A percentile compares a stretch with the other conserved stretches of the same genome.
Evolutionary conservation across 2,113 vertebrate species (phyloP).

Genomic region (Oxyura jamaicensis): DNA sequence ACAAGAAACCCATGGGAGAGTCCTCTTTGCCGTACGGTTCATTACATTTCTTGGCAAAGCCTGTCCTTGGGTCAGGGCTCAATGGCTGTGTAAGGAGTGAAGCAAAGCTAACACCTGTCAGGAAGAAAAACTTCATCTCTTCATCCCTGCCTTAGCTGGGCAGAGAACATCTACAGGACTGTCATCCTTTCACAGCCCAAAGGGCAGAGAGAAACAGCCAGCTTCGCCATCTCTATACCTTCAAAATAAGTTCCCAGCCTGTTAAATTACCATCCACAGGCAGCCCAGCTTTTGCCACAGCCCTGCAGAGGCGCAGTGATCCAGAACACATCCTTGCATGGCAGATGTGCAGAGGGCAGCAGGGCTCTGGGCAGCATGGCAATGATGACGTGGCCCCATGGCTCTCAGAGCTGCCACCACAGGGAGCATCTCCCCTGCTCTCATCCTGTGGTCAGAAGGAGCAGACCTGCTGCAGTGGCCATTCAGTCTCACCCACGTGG

Average conservation of each 20-base stretch:
- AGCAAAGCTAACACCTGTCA: not conserved
- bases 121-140: not conserved
- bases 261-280: not conserved
- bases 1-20: not conserved
- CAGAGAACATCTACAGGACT: not conserved
- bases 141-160: not conserved
- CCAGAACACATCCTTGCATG: not conserved
- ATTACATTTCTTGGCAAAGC: not conserved
- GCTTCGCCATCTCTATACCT: not conserved
- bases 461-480: no score
- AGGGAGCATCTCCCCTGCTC: not conserved
- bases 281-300: not conserved
- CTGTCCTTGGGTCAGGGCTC: not conserved
- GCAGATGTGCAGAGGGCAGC: not conserved
- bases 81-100: no score
- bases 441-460: not conserved
- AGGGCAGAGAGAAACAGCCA: not conserved
- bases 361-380: not conserved
- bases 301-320: not conserved
- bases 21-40: not conserved
- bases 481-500: no score
- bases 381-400: constrained; percentile 23
- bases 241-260: not conserved
- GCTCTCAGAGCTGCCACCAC: not conserved
- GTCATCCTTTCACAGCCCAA: not conserved